Percentiles rank a stretch among this genome's conserved stretches.
phyloP scores from a whole-genome alignment of 92 coral and sea anemone genomes.

The Palythoa heliodiscus region DNA sequence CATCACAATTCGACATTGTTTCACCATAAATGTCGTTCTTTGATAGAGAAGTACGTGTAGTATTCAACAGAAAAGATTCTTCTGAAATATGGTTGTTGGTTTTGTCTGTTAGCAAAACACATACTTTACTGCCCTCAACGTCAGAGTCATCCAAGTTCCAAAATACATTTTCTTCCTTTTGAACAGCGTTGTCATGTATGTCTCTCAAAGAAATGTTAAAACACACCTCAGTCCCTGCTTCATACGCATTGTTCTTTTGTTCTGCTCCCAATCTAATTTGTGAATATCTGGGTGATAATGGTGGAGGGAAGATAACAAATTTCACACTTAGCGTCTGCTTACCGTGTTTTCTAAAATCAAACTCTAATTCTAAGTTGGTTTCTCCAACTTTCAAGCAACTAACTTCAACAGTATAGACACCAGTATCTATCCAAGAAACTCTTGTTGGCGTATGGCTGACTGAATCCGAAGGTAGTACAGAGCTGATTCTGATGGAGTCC shows the following conservation, averaged over 20 bases:
- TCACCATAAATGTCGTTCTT: no score
- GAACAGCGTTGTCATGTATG: neutral
- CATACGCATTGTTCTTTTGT: neutral
- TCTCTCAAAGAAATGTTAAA: neutral
- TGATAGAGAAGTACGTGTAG: neutral
- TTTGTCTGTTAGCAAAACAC: neutral
- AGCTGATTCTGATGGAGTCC: neutral
- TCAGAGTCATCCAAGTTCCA: no score
- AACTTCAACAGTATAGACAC: neutral
- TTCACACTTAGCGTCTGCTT: neutral
- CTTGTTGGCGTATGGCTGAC: neutral
- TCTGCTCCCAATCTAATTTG: neutral
- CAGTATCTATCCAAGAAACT: neutral
- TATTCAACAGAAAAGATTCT: neutral
- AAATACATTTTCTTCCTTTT: neutral
- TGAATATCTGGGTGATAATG: neutral
- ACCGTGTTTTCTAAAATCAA: neutral
- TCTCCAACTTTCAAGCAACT: neutral
- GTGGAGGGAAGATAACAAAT: neutral
- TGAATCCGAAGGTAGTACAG: neutral
- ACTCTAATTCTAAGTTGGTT: neutral
- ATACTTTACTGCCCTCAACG: neutral
- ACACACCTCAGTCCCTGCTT: conserved; percentile 10
- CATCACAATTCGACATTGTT: neutral
- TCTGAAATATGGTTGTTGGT: neutral